A percentile compares a stretch with the other conserved stretches of the same genome.
These are phyloP conservation scores for Nomada ferruginata DNA, from an alignment of 2,888 invertebrate species.

Conservation along the genomic window DNA sequence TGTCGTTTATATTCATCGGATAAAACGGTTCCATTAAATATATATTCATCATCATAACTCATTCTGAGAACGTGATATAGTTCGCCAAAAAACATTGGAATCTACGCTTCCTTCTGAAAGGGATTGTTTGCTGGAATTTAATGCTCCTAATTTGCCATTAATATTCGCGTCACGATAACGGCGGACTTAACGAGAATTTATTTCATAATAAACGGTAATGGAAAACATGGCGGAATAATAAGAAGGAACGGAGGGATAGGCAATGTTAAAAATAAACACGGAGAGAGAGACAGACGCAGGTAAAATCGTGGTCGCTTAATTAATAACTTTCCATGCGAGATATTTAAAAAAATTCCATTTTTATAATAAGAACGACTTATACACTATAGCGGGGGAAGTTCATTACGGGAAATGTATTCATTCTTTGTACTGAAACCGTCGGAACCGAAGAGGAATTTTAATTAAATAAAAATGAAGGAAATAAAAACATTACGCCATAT, in stretches of 20 bases:
- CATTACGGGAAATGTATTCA: slow-evolving; percentile 15
- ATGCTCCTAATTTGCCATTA: slow-evolving; percentile 4
- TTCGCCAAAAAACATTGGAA: neutral
- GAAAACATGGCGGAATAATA: slow-evolving; percentile 15
- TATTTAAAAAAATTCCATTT: slow-evolving; percentile 50
- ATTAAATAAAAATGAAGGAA: slow-evolving; percentile 5
- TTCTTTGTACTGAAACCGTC: neutral
- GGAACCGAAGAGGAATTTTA: slow-evolving; percentile 4
- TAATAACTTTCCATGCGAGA: neutral
- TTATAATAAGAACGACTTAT: slow-evolving; percentile 22
- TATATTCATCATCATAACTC: neutral
- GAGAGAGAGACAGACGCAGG: neutral
- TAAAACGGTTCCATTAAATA: neutral
- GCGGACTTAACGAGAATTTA: slow-evolving; percentile 11
- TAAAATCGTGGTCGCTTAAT: neutral
- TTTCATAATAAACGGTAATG: slow-evolving; percentile 22
- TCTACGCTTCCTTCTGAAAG: neutral
- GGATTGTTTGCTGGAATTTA: slow-evolving; percentile 21
- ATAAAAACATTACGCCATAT: neutral
- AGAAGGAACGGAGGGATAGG: slow-evolving; percentile 7
- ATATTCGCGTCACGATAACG: slow-evolving; percentile 6
- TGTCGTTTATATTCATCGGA: neutral
- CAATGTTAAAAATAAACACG: slow-evolving; percentile 9
- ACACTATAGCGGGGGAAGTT: neutral
- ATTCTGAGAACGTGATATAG: neutral